These are phyloP conservation scores for Apogon talboti DNA, from an alignment of 2,797 vertebrate genomes.

Conservation along the genomic window DNA sequence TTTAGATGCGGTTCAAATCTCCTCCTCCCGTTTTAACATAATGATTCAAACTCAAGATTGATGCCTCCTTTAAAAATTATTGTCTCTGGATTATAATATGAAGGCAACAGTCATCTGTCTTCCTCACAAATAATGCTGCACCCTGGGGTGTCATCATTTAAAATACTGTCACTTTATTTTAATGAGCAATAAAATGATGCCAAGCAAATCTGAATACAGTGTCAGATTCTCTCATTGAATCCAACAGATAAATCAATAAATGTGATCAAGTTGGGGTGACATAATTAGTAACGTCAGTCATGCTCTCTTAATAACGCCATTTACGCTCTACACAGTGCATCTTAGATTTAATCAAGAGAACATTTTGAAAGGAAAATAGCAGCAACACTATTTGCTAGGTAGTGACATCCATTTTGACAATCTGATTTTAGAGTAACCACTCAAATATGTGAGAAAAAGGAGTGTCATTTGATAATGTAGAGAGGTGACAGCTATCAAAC, in stretches of 20 bases:
- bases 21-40: background rate
- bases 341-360: slow-evolving; percentile 5
- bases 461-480: background rate
- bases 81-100: background rate
- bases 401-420: slow-evolving; percentile 14
- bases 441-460: background rate
- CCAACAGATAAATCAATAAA: background rate
- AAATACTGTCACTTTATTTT: slow-evolving; percentile 3
- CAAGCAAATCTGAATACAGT: background rate
- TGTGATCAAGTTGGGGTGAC: too few species aligned
- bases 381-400: background rate
- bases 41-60: slow-evolving; percentile 2
- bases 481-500: background rate
- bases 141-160: background rate
- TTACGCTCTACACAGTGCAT: background rate
- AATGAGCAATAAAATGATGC: background rate
- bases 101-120: slow-evolving; percentile 1
- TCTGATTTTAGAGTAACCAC: background rate
- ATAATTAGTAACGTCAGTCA: background rate
- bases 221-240: background rate
- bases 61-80: background rate
- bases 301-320: background rate
- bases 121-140: background rate
- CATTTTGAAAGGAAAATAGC: background rate
- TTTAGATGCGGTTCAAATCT: background rate